Evolutionary conservation across 2,113 vertebrate species (phyloP).

Genomic region (Sinocyclocheilus grahami): DNA sequence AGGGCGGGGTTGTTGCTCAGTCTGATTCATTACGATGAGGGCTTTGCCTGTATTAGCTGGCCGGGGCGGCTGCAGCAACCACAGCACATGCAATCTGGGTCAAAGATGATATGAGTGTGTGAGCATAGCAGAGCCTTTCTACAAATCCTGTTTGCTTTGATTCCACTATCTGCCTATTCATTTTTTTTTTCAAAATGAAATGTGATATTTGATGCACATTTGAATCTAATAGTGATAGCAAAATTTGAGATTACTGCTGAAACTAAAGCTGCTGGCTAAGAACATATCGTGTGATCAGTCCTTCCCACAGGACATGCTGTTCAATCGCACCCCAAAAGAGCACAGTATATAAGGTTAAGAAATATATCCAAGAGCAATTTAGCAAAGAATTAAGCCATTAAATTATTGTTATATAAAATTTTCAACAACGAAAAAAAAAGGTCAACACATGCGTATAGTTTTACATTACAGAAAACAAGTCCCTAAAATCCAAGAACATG

Average conservation of each 20-base stretch:
- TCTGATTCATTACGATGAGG: conserved; percentile 78
- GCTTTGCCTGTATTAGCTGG: conserved; percentile 77
- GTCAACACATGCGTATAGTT: neutral
- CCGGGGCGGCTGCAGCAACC: conserved; percentile 57
- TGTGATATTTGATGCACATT: conserved; percentile 21
- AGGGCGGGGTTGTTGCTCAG: conserved; percentile 71
- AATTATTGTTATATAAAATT: neutral
- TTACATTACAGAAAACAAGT: neutral
- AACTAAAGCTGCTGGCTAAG: neutral
- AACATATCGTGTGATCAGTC: neutral
- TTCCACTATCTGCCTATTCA: conserved; percentile 28
- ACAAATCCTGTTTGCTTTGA: conserved; percentile 50
- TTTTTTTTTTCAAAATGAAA: neutral
- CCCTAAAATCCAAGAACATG: neutral
- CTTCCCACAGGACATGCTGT: neutral
- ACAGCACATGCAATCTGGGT: conserved; percentile 71
- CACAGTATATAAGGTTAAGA: neutral
- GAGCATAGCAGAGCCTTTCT: conserved; percentile 61
- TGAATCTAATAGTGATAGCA: neutral
- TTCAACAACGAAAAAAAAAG: neutral
- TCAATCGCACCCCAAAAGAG: neutral
- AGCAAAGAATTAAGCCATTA: neutral
- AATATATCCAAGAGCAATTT: neutral
- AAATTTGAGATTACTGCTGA: neutral
- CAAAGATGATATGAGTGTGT: conserved; percentile 63